A percentile compares a stretch with the other conserved stretches of the same genome.
Conservation (phyloP, 2,888 invertebrate genomes). For the Drosophila paramelanica region DNA sequence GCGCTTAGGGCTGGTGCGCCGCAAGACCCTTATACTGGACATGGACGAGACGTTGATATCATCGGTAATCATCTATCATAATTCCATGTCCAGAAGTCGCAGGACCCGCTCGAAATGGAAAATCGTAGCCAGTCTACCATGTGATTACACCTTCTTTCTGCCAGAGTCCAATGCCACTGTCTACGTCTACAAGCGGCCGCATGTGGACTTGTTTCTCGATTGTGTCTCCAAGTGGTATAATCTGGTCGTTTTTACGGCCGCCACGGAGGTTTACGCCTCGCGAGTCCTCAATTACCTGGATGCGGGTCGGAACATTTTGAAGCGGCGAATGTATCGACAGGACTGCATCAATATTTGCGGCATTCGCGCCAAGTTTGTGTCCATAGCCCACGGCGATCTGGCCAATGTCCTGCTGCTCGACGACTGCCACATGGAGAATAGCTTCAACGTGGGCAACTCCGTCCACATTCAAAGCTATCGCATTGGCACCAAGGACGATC, state of each 20-base stretch:
- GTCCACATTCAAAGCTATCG: slow-evolving; percentile 38
- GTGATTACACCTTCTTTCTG: slow-evolving; percentile 31
- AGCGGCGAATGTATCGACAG: slow-evolving; percentile 35
- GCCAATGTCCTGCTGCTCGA: slow-evolving; percentile 47
- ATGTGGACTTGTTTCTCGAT: slow-evolving; percentile 56
- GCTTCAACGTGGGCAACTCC: slow-evolving; percentile 45
- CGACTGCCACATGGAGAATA: slow-evolving; percentile 35
- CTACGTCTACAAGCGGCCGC: slow-evolving; percentile 54
- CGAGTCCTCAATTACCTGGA: slow-evolving; percentile 46
- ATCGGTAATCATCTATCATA: slow-evolving; percentile 7
- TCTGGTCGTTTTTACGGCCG: slow-evolving; percentile 41
- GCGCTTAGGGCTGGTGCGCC: slow-evolving; percentile 32
- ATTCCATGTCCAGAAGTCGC: neutral
- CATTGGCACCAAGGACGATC: slow-evolving; percentile 11
- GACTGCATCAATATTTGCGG: slow-evolving; percentile 43
- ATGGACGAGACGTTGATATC: slow-evolving; percentile 58
- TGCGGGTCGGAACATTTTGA: slow-evolving; percentile 30
- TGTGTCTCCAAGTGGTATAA: slow-evolving; percentile 54
- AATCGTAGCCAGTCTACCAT: neutral
- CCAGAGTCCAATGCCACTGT: neutral
- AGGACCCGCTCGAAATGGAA: neutral
- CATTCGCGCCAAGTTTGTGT: slow-evolving; percentile 28
- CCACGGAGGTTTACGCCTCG: slow-evolving; percentile 30
- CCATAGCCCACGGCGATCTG: slow-evolving; percentile 14
- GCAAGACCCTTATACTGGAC: slow-evolving; percentile 56